Conservation (phyloP, 2,888 invertebrate species). For the Drosophila quinaria region DNA sequence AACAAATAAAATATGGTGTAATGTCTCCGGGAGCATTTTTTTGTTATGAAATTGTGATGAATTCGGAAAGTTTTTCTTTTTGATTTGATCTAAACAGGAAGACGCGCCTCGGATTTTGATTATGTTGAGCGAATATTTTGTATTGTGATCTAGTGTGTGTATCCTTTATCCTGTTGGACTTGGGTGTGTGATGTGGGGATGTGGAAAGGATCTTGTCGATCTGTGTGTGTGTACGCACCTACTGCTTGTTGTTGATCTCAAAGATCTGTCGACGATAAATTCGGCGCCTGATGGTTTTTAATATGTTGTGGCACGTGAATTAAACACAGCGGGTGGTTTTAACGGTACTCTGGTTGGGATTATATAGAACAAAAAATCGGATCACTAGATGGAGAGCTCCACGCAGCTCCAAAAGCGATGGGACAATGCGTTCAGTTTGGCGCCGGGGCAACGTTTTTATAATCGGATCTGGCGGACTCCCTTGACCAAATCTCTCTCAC, state of each 20-base stretch:
- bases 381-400: conserved; percentile 78
- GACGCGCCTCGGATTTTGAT: conserved; percentile 10
- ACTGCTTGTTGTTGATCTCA: conserved; percentile 5
- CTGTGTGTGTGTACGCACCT: conserved; percentile 28
- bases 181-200: conserved; percentile 3
- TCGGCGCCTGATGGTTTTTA: conserved; percentile 42
- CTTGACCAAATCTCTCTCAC: conserved; percentile 25
- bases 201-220: conserved; percentile 8
- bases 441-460: conserved; percentile 66
- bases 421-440: conserved; percentile 76
- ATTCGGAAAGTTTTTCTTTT: not conserved
- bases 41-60: not conserved
- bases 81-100: conserved; percentile 37
- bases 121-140: not conserved
- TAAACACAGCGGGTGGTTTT: conserved; percentile 45
- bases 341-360: conserved; percentile 20
- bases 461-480: conserved; percentile 50
- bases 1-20: conserved; percentile 39
- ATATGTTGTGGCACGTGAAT: conserved; percentile 43
- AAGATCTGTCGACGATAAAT: conserved; percentile 2
- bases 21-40: conserved; percentile 22
- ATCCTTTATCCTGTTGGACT: conserved; percentile 29
- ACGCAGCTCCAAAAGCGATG: conserved; percentile 78
- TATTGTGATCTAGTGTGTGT: conserved; percentile 1
- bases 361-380: conserved; percentile 19